Evolutionary conservation across 2,797 vertebrate species (phyloP).

Genomic region (Peromyscus aztecus): DNA sequence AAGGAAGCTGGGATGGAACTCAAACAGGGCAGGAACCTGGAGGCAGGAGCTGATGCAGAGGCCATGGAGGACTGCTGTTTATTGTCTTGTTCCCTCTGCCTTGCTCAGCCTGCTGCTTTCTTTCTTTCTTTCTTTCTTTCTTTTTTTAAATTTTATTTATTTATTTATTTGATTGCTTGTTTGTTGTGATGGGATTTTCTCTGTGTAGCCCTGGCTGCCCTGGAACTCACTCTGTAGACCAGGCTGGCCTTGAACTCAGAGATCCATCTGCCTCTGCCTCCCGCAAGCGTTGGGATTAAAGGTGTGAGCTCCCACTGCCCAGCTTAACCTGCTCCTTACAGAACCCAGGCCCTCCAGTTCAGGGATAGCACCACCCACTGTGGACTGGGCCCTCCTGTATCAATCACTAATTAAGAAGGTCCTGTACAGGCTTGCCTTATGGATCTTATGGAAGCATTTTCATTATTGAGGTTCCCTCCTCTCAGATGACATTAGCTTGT

Average conservation of each 20-base stretch:
- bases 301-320: background rate
- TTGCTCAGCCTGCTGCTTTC: background rate
- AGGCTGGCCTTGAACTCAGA: too few species aligned
- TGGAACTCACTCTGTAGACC: background rate
- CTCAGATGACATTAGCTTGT: background rate
- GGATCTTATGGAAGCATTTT: background rate
- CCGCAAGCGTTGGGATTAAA: background rate
- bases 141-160: background rate
- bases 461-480: background rate
- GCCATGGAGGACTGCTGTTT: too few species aligned
- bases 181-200: background rate
- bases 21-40: background rate
- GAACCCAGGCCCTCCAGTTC: background rate
- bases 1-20: background rate
- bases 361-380: background rate
- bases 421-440: background rate
- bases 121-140: background rate
- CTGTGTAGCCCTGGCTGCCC: too few species aligned
- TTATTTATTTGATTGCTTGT: rapidly evolving
- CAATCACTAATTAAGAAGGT: background rate
- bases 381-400: background rate
- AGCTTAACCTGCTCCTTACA: background rate
- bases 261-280: background rate
- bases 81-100: background rate
- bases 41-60: background rate